These are phyloP conservation scores for Drosophila lini DNA, from an alignment of 1,140 invertebrate genomes.

Conservation along the genomic window DNA sequence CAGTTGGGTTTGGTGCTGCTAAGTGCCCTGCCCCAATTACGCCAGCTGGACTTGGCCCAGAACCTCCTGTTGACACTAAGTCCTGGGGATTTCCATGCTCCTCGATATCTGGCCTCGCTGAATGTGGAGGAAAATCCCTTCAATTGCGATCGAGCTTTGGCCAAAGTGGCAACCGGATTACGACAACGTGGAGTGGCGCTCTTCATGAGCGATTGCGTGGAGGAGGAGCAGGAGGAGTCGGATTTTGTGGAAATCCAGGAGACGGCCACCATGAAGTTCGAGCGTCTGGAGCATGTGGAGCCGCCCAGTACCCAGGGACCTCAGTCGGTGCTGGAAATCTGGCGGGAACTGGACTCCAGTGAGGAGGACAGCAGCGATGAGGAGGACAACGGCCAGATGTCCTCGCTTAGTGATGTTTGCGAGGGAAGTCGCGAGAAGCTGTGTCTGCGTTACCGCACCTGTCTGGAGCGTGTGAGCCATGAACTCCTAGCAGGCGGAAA, in stretches of 20 bases:
- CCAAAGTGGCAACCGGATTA: conserved; percentile 52
- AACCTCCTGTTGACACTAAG: conserved; percentile 74
- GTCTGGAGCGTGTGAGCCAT: conserved; percentile 67
- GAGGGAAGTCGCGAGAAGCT: conserved; percentile 67
- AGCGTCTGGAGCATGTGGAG: conserved; percentile 54
- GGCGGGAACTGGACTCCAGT: conserved; percentile 64
- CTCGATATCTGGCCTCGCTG: conserved; percentile 53
- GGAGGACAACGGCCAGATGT: conserved; percentile 26
- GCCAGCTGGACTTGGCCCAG: conserved; percentile 67
- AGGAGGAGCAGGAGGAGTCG: conserved; percentile 22
- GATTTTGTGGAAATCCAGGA: conserved; percentile 17
- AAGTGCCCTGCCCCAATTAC: conserved; percentile 61
- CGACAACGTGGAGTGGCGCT: conserved; percentile 56
- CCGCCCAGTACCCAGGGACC: conserved; percentile 32
- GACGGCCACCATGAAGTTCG: conserved; percentile 21
- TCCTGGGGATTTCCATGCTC: conserved; percentile 50
- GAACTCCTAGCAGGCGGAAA: conserved; percentile 46
- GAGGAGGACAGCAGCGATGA: conserved; percentile 27
- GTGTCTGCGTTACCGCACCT: conserved; percentile 65
- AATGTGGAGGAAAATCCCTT: conserved; percentile 74
- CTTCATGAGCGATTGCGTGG: conserved; percentile 57
- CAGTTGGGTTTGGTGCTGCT: conserved; percentile 54
- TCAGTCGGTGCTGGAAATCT: conserved; percentile 50
- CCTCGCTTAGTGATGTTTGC: conserved; percentile 58
- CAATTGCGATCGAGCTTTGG: conserved; percentile 66